Base-by-base conservation (phyloP, 2,113 vertebrate species). In the Tor tambroides region DNA sequence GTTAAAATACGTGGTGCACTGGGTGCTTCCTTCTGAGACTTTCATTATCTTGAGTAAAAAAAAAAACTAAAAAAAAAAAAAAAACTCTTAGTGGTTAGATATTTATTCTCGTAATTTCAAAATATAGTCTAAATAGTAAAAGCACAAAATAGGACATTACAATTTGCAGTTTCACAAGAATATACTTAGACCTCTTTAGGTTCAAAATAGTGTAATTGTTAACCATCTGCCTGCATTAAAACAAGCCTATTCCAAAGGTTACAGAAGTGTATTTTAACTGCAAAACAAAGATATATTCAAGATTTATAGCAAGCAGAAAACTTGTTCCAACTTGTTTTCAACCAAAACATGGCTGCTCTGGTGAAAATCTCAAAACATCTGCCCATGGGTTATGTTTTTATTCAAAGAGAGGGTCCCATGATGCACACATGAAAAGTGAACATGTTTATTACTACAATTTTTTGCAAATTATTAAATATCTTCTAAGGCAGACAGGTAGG, bases 1-100 rank as follows among this genome's bases (percentile, higher is more conserved):
- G n/a, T n/a, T n/a, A n/a, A n/a, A n/a, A n/a, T n/a, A n/a, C n/a
- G n/a, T n/a, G n/a, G n/a, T n/a, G n/a, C 19, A 41, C 56, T 41
- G 35, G 11, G 23, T n/a, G 21, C 79, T 46, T 67, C 6, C 80
- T 81, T 38, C 6, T 26, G 71, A 83, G 56, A 87, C 65, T 26
- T 30, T n/a, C 23, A 80, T 11, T 26, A 15, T 35, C 17, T 67
- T 19, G 38, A 82, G 38, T 3, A 17, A 43, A 67, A n/a, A n/a
- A n/a, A n/a, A n/a, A n/a, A n/a, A n/a, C n/a, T n/a, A n/a, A n/a
- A n/a, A n/a, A n/a, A n/a, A n/a, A n/a, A n/a, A n/a, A 23, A 80
- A 23, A 80, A 41, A 23, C 26, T 77, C 43, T 0, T 35, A 23
- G 10, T 59, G 19, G 32, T 80, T 26, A 41, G 21, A 41, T 46